Evolutionary conservation across 2,888 invertebrate genomes (phyloP).

Genomic region (Ligdia adustata): DNA sequence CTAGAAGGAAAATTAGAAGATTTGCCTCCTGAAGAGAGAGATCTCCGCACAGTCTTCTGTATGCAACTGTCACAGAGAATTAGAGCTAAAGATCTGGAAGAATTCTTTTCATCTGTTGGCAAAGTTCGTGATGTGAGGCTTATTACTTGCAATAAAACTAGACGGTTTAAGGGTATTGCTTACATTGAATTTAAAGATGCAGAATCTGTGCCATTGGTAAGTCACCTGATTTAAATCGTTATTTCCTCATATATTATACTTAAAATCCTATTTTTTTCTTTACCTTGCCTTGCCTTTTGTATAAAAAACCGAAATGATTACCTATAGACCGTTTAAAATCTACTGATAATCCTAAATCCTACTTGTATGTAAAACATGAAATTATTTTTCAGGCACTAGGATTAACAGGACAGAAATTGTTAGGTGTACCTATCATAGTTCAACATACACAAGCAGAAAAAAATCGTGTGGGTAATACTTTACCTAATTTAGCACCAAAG

Average conservation of each 20-base stretch:
- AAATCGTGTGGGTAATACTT: constrained; percentile 94
- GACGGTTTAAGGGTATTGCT: constrained; percentile 99
- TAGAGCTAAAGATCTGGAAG: constrained; percentile 96
- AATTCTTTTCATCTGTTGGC: constrained; percentile 99
- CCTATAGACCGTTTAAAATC: too few relatives aligned
- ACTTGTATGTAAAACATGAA: too few relatives aligned
- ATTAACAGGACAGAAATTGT: constrained; percentile 96
- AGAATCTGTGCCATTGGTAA: constrained; percentile 97
- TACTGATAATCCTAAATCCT: too few relatives aligned
- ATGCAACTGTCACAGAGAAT: constrained; percentile 99
- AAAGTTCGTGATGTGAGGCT: constrained; percentile 99
- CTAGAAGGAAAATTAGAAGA: constrained; percentile 87
- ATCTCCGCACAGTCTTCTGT: constrained; percentile 99
- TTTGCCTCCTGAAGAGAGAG: constrained; percentile 97
- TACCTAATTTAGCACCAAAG: constrained; percentile 93
- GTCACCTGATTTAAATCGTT: constrained; percentile 38
- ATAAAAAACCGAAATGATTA: too few relatives aligned
- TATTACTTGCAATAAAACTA: constrained; percentile 99
- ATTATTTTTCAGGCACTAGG: constrained; percentile 95
- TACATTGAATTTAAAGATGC: constrained; percentile 99
- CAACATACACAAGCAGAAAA: constrained; percentile 99
- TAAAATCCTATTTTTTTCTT: too few relatives aligned
- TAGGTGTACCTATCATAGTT: constrained; percentile 98
- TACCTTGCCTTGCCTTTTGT: too few relatives aligned
- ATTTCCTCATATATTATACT: too few relatives aligned